Evolutionary conservation across 1,140 invertebrate genomes (phyloP).

Genomic region (Agrilus planipennis): DNA sequence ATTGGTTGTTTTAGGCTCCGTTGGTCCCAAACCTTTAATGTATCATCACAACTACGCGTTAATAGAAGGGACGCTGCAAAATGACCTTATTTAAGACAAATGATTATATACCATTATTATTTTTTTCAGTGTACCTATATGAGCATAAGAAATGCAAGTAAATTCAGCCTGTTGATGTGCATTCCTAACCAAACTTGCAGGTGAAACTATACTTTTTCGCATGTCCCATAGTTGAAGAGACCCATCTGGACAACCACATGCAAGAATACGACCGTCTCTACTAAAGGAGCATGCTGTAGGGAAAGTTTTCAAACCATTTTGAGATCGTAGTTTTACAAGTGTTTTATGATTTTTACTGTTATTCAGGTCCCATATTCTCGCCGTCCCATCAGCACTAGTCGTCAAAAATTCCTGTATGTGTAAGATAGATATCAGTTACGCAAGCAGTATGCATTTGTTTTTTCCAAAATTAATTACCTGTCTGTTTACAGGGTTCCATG

Average conservation of each 20-base stretch:
- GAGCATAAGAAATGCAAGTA: slow-evolving; percentile 77
- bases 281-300: slow-evolving; percentile 78
- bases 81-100: too few relatives aligned
- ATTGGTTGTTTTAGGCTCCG: slow-evolving; percentile 71
- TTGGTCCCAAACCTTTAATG: slow-evolving; percentile 91
- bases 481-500: slow-evolving; percentile 85
- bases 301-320: slow-evolving; percentile 77
- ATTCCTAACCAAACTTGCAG: slow-evolving; percentile 58
- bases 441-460: too few relatives aligned
- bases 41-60: slow-evolving; percentile 82
- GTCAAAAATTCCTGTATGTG: slow-evolving; percentile 97
- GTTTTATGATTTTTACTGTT: slow-evolving; percentile 63
- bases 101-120: too few relatives aligned
- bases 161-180: slow-evolving; percentile 79
- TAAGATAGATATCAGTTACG: too few relatives aligned
- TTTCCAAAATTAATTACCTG: too few relatives aligned
- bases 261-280: slow-evolving; percentile 78
- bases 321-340: slow-evolving; percentile 81
- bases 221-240: slow-evolving; percentile 98
- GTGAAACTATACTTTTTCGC: slow-evolving; percentile 71
- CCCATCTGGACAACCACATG: slow-evolving; percentile 88
- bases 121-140: slow-evolving; percentile 72
- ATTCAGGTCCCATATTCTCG: slow-evolving; percentile 80
- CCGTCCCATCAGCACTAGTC: slow-evolving; percentile 83
- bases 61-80: too few relatives aligned